Percentiles rank a stretch among this genome's conserved stretches.
Evolutionary conservation across 2,113 vertebrate species (phyloP).

Genomic region (Mohoua ochrocephala): DNA sequence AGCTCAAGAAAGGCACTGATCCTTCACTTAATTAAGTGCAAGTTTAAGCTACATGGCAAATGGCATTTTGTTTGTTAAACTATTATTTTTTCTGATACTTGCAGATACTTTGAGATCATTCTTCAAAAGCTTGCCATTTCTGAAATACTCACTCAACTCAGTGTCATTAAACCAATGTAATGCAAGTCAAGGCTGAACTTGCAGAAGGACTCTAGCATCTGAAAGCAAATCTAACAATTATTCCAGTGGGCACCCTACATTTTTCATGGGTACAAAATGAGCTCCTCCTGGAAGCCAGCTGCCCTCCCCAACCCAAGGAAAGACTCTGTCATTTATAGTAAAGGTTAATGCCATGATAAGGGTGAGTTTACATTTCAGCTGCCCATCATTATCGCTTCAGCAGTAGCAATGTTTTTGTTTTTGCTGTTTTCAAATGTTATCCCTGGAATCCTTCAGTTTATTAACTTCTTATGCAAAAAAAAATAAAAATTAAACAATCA

Average conservation of each 20-base stretch:
- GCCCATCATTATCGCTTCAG: neutral
- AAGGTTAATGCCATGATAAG: neutral
- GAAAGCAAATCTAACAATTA: neutral
- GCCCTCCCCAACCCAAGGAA: neutral
- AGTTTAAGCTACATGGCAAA: neutral
- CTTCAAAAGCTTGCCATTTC: neutral
- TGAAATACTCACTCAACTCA: neutral
- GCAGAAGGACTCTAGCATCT: neutral
- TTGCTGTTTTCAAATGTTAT: neutral
- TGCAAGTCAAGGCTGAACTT: neutral
- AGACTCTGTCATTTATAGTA: neutral
- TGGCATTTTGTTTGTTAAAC: neutral
- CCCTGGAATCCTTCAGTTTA: neutral
- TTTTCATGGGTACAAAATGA: neutral
- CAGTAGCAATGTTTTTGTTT: neutral
- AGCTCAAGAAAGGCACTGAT: neutral
- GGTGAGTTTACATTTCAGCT: slow-evolving; percentile 15
- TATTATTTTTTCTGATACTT: neutral
- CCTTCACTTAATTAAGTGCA: neutral
- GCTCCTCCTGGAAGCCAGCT: neutral
- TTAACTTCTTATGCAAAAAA: neutral
- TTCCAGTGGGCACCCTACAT: neutral
- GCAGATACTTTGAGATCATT: neutral
- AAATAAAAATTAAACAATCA: neutral
- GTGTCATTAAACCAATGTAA: neutral